Evolutionary conservation across 2,888 invertebrate species (phyloP).

Genomic region (Philaethria dido): DNA sequence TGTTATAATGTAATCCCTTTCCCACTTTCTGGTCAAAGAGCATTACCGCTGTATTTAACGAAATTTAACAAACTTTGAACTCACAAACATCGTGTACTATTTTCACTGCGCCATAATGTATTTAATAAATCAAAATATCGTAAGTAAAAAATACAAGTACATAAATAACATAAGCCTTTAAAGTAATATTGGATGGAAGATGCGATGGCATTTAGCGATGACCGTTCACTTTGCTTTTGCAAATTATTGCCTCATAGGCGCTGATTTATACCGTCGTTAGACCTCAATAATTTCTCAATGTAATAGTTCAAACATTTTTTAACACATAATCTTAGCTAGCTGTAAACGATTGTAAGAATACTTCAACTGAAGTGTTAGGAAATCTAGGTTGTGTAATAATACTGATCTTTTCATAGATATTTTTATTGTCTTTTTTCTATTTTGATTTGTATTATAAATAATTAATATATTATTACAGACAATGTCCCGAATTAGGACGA

Average conservation of each 20-base stretch:
- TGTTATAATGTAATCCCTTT: too few species aligned
- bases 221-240: constrained; percentile 42
- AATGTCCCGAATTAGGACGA: too few species aligned
- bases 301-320: constrained; percentile 19
- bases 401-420: background rate
- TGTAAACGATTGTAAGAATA: constrained; percentile 3
- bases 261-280: constrained; percentile 30
- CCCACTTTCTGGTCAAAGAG: too few species aligned
- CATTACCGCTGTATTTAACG: too few species aligned
- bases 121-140: too few species aligned
- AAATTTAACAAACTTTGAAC: too few species aligned
- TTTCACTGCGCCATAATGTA: too few species aligned
- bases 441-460: background rate
- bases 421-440: background rate
- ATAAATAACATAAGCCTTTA: background rate
- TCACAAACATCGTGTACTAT: too few species aligned
- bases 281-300: constrained; percentile 25
- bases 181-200: constrained; percentile 11
- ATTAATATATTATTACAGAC: too few species aligned
- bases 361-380: background rate
- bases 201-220: constrained; percentile 40
- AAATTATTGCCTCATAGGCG: constrained; percentile 38
- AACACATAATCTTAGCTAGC: background rate
- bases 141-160: background rate
- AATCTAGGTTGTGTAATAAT: constrained; percentile 3